Base-by-base conservation (phyloP, 2,797 vertebrate species). In the Enteromius fasciolatus region DNA sequence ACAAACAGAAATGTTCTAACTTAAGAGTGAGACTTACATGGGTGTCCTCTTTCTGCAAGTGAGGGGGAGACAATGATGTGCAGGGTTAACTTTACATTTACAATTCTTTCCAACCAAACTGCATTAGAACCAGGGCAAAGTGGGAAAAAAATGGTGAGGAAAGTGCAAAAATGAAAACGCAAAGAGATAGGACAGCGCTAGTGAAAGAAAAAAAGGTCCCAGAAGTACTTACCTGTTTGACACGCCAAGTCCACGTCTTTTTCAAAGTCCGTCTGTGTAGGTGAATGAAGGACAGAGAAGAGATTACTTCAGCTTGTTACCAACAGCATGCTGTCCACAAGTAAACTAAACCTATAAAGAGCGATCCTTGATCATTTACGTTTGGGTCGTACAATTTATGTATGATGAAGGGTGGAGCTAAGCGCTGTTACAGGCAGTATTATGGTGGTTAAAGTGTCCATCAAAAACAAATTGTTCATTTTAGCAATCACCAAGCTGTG, bases 231-330 rank as follows among this genome's bases (percentile, higher is more conserved):
- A 98, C 97, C 98, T 94, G 98, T 98, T 93, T 99, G 97, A 94
- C 98, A 99, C 18, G 98, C 98, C 94, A 99, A 92, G 94, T 99
- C 98, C 92, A 99, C 98, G 28, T 99, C 98, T 93, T 99, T 99
- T 95, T 99, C 98, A 95, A 99, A 99, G 92, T 99, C 98, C 93
- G 98, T 97, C 98, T 99, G 95, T 92, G 94, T 88, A 88, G 84
- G 92, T 91, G 61, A 89, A 83, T 88, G 87, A 90, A 76, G 85
- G 83, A 89, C 63, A 89, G 83, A 79, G 85, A 82, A 88, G 9
- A 59, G 85, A 70, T 90, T 75, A 86, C 33, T 91, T 41, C 20
- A 76, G 50, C 20, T 63, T 61, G 17, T 50, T 63, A 44, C 25
- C 48, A 67, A 20, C 1, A 0, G 52, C 12, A 50, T 9, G 6